These are phyloP conservation scores for Lypha dubia DNA, from an alignment of 2,888 invertebrate species.

Conservation along the genomic window DNA sequence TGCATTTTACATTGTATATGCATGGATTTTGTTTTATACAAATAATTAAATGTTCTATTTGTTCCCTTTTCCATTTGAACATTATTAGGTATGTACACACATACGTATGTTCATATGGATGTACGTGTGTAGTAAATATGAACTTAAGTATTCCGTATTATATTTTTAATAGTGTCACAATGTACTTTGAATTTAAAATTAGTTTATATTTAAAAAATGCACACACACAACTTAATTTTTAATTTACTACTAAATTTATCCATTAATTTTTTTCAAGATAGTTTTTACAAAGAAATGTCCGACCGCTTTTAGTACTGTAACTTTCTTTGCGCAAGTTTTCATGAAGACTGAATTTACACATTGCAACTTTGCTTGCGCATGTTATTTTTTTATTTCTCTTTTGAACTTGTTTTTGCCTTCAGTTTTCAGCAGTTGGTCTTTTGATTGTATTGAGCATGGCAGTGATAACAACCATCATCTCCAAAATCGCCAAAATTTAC, in stretches of 20 bases:
- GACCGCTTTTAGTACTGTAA: background rate
- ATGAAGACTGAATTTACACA: background rate
- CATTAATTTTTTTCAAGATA: no score
- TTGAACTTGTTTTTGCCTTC: background rate
- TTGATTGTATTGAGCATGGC: background rate
- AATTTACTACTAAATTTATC: no score
- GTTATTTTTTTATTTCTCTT: background rate
- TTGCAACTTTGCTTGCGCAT: background rate
- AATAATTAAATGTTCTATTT: conserved; percentile 41
- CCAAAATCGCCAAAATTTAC: no score
- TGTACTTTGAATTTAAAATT: no score
- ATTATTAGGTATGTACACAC: background rate
- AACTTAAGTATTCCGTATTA: no score
- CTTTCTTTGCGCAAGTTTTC: background rate
- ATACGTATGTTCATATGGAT: no score
- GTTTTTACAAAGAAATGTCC: background rate
- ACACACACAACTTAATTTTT: no score
- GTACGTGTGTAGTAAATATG: no score
- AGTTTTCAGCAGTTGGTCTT: background rate
- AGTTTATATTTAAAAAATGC: no score
- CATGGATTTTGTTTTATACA: conserved; percentile 32
- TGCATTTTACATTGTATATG: conserved; percentile 34
- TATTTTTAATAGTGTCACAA: no score
- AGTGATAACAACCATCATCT: no score
- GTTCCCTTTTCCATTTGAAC: conserved; percentile 36